These are phyloP conservation scores for Operophtera brumata DNA, from an alignment of 2,888 invertebrate genomes.

Conservation along the genomic window DNA sequence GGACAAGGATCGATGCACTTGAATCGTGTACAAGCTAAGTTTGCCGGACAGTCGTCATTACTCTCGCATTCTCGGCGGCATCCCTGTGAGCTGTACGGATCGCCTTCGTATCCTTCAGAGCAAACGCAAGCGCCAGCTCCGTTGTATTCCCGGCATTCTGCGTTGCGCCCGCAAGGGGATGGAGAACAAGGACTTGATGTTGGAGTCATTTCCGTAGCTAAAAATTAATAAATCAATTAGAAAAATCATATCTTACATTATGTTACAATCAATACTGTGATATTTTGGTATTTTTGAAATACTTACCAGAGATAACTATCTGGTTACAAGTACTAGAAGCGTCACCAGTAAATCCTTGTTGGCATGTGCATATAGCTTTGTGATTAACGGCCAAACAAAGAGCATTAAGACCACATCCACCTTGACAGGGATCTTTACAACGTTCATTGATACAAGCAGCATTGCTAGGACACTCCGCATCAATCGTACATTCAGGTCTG, in stretches of 20 bases:
- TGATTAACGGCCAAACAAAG: constrained; percentile 92
- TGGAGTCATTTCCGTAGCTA: constrained; percentile 83
- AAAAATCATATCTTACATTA: neutral
- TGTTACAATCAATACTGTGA: neutral
- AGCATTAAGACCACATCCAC: constrained; percentile 88
- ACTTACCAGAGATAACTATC: constrained; percentile 72
- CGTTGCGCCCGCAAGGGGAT: constrained; percentile 92
- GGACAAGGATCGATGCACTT: constrained; percentile 93
- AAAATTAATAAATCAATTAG: constrained; percentile 9
- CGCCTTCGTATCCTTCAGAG: constrained; percentile 88
- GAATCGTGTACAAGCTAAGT: constrained; percentile 88
- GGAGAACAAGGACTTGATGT: constrained; percentile 89
- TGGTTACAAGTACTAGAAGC: constrained; percentile 84
- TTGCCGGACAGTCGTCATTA: constrained; percentile 87
- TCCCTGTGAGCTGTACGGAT: constrained; percentile 87
- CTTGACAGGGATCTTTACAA: constrained; percentile 91
- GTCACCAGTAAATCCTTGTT: constrained; percentile 91
- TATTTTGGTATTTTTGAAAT: constrained; percentile 5
- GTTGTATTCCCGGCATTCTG: constrained; percentile 90
- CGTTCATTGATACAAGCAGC: constrained; percentile 90
- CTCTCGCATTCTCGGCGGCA: constrained; percentile 89
- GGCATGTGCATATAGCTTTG: constrained; percentile 89
- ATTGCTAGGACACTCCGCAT: constrained; percentile 90
- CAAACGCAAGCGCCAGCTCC: constrained; percentile 93
- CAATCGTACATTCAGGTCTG: constrained; percentile 89